phyloP scores from a whole-genome alignment of 2,797 vertebrate genomes.

The Ara ararauna region DNA sequence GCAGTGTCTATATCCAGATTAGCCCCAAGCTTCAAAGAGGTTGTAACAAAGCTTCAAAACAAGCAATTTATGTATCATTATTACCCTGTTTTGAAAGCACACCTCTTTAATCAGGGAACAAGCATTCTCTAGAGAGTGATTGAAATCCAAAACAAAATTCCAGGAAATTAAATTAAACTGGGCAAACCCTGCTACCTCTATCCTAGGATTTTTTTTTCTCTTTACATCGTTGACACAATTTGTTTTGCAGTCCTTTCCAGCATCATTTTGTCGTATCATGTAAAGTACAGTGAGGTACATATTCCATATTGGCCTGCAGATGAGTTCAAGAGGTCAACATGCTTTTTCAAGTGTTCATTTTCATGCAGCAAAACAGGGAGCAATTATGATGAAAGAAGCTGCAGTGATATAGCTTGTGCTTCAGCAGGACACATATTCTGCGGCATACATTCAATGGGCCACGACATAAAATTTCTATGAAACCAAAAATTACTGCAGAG shows the following conservation, averaged over 20 bases:
- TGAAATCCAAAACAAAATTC: background rate
- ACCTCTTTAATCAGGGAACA: background rate
- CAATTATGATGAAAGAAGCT: background rate
- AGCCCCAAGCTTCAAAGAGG: conserved; percentile 33
- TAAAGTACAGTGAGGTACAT: background rate
- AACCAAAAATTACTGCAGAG: conserved; percentile 11
- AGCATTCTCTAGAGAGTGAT: background rate
- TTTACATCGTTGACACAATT: background rate
- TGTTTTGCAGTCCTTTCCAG: background rate
- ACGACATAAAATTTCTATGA: background rate
- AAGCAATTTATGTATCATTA: conserved; percentile 2
- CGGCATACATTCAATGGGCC: background rate
- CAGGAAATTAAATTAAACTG: background rate
- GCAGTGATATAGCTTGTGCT: background rate
- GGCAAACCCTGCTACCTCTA: background rate
- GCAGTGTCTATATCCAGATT: conserved; percentile 11
- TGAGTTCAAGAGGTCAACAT: background rate
- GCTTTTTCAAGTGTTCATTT: background rate
- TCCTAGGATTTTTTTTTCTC: background rate
- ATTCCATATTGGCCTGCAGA: background rate
- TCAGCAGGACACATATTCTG: background rate
- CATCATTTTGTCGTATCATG: background rate
- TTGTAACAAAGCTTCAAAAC: conserved; percentile 51
- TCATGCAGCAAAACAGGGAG: background rate
- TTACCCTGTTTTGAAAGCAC: background rate